These are phyloP conservation scores for Equus przewalskii DNA, from an alignment of 2,113 vertebrate genomes.

Conservation along the genomic window DNA sequence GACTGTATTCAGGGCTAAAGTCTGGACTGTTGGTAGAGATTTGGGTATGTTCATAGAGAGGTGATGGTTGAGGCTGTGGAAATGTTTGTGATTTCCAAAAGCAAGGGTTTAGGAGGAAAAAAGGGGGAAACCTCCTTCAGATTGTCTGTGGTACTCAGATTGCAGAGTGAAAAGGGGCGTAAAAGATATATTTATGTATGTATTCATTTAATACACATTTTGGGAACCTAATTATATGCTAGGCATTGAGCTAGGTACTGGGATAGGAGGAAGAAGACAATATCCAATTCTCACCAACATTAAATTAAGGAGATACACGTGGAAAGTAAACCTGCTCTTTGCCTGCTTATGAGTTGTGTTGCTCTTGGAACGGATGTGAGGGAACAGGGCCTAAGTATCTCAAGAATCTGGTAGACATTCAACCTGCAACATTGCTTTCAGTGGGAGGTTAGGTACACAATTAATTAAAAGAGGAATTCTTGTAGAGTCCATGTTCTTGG, in stretches of 20 bases:
- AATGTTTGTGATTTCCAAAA: conserved; percentile 32
- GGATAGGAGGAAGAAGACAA: not conserved
- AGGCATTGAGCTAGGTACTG: not conserved
- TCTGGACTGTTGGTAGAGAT: not conserved
- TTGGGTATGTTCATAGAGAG: not conserved
- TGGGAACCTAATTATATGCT: not conserved
- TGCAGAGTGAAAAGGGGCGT: conserved; percentile 6
- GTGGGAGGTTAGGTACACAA: conserved; percentile 59
- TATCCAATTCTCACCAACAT: conserved; percentile 50
- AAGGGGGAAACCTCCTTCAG: not conserved
- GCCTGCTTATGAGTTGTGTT: conserved; percentile 25
- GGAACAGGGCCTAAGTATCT: conserved; percentile 44
- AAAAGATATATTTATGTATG: conserved; percentile 44
- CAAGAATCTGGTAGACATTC: conserved; percentile 59
- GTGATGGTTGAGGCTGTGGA: not conserved
- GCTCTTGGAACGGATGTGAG: not conserved
- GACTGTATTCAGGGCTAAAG: not conserved
- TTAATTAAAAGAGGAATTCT: conserved; percentile 69
- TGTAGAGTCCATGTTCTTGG: conserved; percentile 39
- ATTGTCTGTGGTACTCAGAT: conserved; percentile 30
- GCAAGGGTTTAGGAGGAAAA: not conserved
- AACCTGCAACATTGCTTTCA: conserved; percentile 49
- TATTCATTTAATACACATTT: conserved; percentile 16
- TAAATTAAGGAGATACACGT: conserved; percentile 23
- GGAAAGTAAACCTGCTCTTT: conserved; percentile 29